These are phyloP conservation scores for Rambutsinella grinnellia DNA, from an alignment of 2,888 invertebrate species.

Conservation along the genomic window DNA sequence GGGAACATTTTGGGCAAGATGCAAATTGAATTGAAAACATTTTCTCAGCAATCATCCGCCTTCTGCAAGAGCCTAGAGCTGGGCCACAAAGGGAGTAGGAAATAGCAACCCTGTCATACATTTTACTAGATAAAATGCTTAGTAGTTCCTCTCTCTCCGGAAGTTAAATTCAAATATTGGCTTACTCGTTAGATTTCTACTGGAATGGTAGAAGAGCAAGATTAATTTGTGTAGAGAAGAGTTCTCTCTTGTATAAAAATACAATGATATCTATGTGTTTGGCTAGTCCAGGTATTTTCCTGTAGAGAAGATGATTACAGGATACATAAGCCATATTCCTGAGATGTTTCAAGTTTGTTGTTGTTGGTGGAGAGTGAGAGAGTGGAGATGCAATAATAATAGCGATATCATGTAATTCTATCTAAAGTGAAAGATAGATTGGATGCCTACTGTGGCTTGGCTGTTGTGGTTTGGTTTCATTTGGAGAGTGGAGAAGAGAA, in stretches of 20 bases:
- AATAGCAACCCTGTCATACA: too few relatives aligned
- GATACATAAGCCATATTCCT: background rate
- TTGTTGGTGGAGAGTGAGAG: background rate
- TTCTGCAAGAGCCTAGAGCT: background rate
- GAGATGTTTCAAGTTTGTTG: background rate
- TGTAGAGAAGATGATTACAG: too few relatives aligned
- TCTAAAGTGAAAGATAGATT: conserved; percentile 9
- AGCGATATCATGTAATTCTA: background rate
- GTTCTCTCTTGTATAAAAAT: too few relatives aligned
- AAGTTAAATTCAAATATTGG: conserved; percentile 51
- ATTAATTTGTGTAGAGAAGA: conserved; percentile 31
- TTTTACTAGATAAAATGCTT: too few relatives aligned
- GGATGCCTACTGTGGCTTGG: background rate
- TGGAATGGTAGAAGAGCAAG: conserved; percentile 21
- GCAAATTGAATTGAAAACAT: conserved; percentile 31
- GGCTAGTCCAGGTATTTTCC: background rate
- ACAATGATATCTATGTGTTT: too few relatives aligned
- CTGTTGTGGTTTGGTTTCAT: conserved; percentile 21
- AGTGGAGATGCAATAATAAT: conserved; percentile 2
- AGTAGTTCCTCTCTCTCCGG: conserved; percentile 29
- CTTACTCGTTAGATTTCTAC: background rate
- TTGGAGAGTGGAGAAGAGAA: background rate
- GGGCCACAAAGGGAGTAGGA: background rate
- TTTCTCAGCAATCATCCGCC: conserved; percentile 12
- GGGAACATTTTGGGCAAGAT: background rate